Percentiles rank a stretch among this genome's conserved stretches.
phyloP scores from a whole-genome alignment of 2,888 invertebrate genomes.

The Idaea straminata region DNA sequence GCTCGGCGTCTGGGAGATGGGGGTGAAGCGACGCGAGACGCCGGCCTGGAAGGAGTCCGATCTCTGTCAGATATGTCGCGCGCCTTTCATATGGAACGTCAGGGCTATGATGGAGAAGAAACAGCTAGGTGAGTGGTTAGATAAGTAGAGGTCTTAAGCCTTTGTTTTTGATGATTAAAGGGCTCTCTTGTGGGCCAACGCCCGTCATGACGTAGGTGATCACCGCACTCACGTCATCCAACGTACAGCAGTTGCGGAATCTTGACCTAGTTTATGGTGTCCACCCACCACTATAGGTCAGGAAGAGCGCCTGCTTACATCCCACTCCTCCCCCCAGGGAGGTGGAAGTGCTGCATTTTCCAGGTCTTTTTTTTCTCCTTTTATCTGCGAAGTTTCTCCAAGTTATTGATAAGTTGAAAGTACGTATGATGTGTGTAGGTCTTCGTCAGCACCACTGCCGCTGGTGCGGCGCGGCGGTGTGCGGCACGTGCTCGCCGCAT shows the following conservation, averaged over 20 bases:
- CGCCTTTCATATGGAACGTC: slow-evolving; percentile 99
- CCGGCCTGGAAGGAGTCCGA: slow-evolving; percentile 98
- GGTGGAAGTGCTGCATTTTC: too few species aligned
- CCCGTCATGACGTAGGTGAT: too few species aligned
- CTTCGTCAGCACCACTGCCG: slow-evolving; percentile 95
- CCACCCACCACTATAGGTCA: too few species aligned
- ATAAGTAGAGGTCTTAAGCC: neutral
- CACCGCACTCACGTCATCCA: too few species aligned
- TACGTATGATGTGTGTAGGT: slow-evolving; percentile 64
- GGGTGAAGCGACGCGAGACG: slow-evolving; percentile 91
- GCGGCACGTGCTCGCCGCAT: slow-evolving; percentile 94
- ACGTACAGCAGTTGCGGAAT: too few species aligned
- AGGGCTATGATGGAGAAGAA: slow-evolving; percentile 99
- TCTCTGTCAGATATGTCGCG: slow-evolving; percentile 94
- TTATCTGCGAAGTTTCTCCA: too few species aligned
- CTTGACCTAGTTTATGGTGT: too few species aligned
- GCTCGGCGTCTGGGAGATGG: slow-evolving; percentile 97
- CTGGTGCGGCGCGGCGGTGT: slow-evolving; percentile 97
- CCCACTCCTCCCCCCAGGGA: too few species aligned
- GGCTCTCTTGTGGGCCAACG: too few species aligned
- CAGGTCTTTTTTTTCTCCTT: too few species aligned
- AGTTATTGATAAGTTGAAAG: neutral
- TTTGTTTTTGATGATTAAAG: too few species aligned
- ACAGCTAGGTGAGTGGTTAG: slow-evolving; percentile 81
- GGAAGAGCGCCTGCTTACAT: too few species aligned